Percentiles rank a stretch among this genome's conserved stretches.
These are phyloP conservation scores for Isaurus tuberculatus DNA, from an alignment of 92 coral and sea anemone genomes.

Conservation along the genomic window DNA sequence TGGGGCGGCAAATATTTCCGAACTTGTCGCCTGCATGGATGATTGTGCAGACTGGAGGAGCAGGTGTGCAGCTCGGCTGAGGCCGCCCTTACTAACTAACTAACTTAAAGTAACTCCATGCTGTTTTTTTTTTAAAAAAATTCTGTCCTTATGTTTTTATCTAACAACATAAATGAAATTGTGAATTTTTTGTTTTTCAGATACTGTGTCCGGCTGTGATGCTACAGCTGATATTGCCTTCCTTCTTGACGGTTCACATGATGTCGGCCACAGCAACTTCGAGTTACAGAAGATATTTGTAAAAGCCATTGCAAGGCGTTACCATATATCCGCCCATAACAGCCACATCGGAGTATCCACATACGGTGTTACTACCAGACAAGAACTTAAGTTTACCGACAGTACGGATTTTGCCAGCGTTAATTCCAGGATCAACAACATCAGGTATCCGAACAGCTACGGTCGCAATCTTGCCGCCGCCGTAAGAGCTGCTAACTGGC, in stretches of 20 bases:
- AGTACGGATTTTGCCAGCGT: background rate
- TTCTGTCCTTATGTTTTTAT: background rate
- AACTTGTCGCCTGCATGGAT: no score
- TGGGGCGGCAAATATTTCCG: no score
- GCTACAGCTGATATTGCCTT: conserved; percentile 90
- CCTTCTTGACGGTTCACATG: conserved; percentile 86
- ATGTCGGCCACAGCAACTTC: conserved; percentile 81
- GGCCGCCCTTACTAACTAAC: no score
- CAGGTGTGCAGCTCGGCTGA: no score
- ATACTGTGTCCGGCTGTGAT: conserved; percentile 56
- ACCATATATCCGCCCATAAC: conserved; percentile 79
- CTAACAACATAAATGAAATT: background rate
- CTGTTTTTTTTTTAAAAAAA: no score
- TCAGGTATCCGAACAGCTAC: conserved; percentile 63
- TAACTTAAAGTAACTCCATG: no score
- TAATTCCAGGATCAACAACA: conserved; percentile 29
- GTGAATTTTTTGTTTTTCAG: background rate
- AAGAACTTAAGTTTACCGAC: conserved; percentile 53
- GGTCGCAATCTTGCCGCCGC: conserved; percentile 80
- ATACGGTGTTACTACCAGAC: conserved; percentile 66
- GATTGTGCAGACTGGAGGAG: no score
- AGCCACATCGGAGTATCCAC: conserved; percentile 85
- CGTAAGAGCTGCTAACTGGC: conserved; percentile 59
- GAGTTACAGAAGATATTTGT: conserved; percentile 76
- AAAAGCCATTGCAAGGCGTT: conserved; percentile 52